Conservation (phyloP, 2,113 vertebrate species). For the Notarius quadriscutis region DNA sequence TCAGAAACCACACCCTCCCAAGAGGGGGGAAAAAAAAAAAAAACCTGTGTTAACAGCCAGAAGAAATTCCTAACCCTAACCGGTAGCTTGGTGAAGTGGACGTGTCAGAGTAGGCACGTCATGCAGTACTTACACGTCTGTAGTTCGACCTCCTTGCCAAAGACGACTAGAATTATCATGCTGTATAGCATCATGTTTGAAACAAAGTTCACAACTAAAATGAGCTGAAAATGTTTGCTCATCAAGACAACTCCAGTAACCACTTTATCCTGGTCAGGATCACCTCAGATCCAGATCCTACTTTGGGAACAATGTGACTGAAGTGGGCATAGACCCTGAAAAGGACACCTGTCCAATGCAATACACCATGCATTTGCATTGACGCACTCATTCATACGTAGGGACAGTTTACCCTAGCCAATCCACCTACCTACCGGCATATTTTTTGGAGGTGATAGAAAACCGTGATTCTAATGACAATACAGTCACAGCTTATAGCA, state of each 20-base stretch:
- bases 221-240: background rate
- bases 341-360: background rate
- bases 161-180: background rate
- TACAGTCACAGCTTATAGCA: background rate
- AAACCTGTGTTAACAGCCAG: too few species aligned
- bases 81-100: too few species aligned
- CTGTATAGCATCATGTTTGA: background rate
- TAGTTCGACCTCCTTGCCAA: too few species aligned
- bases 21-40: too few species aligned
- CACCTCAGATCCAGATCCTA: background rate
- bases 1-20: too few species aligned
- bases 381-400: background rate
- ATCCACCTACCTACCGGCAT: background rate
- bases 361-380: background rate
- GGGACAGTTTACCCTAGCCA: background rate
- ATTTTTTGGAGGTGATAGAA: background rate
- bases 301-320: background rate
- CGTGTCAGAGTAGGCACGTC: too few species aligned
- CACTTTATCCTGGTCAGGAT: background rate
- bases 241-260: background rate
- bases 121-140: too few species aligned
- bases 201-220: background rate
- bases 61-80: too few species aligned
- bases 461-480: background rate
- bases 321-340: background rate